A percentile compares a stretch with the other conserved stretches of the same genome.
Evolutionary conservation across 2,888 invertebrate species (phyloP).

Genomic region (Ophioninae sp.): DNA sequence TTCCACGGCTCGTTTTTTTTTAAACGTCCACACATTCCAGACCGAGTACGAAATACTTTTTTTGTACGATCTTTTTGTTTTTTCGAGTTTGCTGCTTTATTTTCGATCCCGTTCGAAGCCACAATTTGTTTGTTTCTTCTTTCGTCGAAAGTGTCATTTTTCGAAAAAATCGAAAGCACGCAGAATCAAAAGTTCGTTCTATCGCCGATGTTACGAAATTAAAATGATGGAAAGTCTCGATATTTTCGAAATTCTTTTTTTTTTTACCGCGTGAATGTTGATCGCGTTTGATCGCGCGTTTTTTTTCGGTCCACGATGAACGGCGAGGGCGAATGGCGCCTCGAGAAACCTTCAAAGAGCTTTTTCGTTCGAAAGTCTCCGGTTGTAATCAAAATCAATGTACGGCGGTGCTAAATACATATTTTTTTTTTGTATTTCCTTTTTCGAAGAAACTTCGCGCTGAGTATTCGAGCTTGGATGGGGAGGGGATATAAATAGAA

Average conservation of each 20-base stretch:
- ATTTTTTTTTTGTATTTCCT: slow-evolving; percentile 28
- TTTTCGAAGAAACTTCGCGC: slow-evolving; percentile 39
- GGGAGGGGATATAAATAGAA: slow-evolving; percentile 28
- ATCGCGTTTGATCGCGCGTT: slow-evolving; percentile 20
- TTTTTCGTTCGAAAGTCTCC: background rate
- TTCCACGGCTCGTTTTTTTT: background rate
- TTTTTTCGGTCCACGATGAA: slow-evolving; percentile 22
- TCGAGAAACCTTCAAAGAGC: background rate
- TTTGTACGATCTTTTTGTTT: slow-evolving; percentile 25
- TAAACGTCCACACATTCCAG: slow-evolving; percentile 53
- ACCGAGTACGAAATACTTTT: slow-evolving; percentile 30
- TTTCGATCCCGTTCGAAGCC: background rate
- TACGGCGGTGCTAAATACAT: slow-evolving; percentile 63
- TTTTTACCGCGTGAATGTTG: slow-evolving; percentile 15
- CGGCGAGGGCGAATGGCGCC: slow-evolving; percentile 4
- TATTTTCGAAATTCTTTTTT: background rate
- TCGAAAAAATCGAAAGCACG: background rate
- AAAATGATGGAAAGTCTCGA: background rate
- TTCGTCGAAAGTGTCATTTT: background rate
- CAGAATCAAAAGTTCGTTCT: background rate
- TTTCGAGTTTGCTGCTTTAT: background rate
- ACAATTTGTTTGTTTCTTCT: background rate
- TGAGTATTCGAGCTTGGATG: slow-evolving; percentile 42
- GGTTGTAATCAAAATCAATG: slow-evolving; percentile 55
- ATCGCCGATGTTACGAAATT: background rate